These are phyloP conservation scores for Pteria penguin DNA, from an alignment of 2,888 invertebrate species.

Conservation along the genomic window DNA sequence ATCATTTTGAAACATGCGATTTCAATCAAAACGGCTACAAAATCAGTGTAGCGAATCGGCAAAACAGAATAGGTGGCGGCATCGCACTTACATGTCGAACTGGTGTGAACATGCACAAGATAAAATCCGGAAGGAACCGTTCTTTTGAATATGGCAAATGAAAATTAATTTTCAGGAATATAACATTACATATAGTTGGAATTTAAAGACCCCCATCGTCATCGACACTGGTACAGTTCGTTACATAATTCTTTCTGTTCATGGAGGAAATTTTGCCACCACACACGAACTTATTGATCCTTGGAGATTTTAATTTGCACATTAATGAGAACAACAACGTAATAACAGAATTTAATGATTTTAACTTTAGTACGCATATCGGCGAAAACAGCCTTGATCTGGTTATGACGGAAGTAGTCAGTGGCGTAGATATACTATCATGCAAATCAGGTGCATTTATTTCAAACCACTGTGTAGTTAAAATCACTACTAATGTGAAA, in stretches of 20 bases:
- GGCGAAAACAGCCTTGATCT: background rate
- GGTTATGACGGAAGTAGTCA: background rate
- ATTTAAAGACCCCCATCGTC: background rate
- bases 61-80: background rate
- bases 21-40: constrained; percentile 35
- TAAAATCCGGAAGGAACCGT: background rate
- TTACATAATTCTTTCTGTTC: background rate
- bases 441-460: background rate
- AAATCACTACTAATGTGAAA: background rate
- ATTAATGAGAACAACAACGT: background rate
- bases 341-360: background rate
- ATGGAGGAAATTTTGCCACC: background rate
- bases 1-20: constrained; percentile 37
- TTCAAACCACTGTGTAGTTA: background rate
- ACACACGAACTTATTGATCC: background rate
- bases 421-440: background rate
- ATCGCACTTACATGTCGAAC: background rate
- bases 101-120: background rate
- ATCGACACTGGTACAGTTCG: background rate
- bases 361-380: background rate
- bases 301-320: background rate
- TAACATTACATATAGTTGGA: background rate
- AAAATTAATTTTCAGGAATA: background rate
- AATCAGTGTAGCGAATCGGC: constrained; percentile 1
- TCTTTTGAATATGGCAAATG: background rate